Base-by-base conservation (phyloP, 2,888 invertebrate genomes). In the Leuctra nigra region DNA sequence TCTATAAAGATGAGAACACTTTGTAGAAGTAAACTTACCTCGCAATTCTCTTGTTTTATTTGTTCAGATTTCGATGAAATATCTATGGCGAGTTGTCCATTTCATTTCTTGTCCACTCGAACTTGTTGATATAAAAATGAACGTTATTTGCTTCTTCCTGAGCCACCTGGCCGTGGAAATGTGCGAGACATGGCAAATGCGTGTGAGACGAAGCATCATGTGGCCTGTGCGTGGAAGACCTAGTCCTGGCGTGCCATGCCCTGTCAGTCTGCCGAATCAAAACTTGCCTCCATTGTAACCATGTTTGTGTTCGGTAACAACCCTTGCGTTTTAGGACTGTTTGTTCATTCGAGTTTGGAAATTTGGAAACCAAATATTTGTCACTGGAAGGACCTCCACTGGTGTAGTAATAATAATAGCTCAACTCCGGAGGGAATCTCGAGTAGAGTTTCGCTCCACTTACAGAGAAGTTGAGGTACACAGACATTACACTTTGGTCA, bases 321-420 rank as follows among this genome's bases (percentile, higher is more conserved):
- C 16, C 41, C 18, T 41, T 41, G 18, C 20, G 41, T 41, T 41
- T 20, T 41, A 9, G 3, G 18, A 18, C 41, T 20, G 41, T 41
- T 50, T 50, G 16, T 25, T 33, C 16, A 13, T 50, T 25, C 24
- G 11, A 22, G 16, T 9, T 23, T 23, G 24, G 35, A 41, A 55
- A 53, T 53, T 57, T 53, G 44, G 46, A 57, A 57, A 53, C 41
- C 57, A 53, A 57, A 57, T 57, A 57, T 57, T 57, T 57, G 57
- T 57, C 57, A 53, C 56, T 16, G 22, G 7, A 29, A n/a, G n/a
- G n/a, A n/a, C n/a, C n/a, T n/a, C n/a, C n/a, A n/a, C n/a, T n/a
- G n/a, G n/a, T n/a, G n/a, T n/a, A n/a, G n/a, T n/a, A n/a, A n/a
- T n/a, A n/a, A n/a, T n/a, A n/a, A n/a, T n/a, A n/a, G n/a, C n/a